Evolutionary conservation across 1,140 invertebrate species (phyloP), one percentile per base, ranked within the genome.

Genomic region (Drosophila aff.): DNA sequence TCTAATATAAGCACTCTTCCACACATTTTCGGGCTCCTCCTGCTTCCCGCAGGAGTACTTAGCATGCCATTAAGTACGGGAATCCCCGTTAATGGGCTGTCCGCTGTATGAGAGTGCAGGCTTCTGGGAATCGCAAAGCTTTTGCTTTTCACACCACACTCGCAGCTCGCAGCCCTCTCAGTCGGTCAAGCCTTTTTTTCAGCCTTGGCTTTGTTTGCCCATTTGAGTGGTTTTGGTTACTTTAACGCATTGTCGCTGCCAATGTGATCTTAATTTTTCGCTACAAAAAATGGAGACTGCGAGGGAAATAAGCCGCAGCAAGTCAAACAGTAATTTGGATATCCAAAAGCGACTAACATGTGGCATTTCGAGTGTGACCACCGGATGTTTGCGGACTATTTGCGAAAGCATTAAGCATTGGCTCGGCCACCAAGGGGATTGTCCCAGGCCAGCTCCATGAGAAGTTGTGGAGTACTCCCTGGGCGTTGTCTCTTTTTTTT

Each of bases 321-420:
- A 55, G 49, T 21, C 77, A 73, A 91, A 91, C 82, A 82, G 52
- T 73, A 67, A 77, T 91, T 84, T 81, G 76, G 79, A 55, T 77
- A 57, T 83, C 76, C 74, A 47, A 76, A 73, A 65, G 74, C 57
- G 81, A 49, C 69, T 76, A 78, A 85, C 79, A 79, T 64, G 21
- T 18, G 66, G 60, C 3, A 52, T 52, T 43, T 36, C 64, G 23
- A 68, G 63, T 41, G 36, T 65, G 36, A 36, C 63, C 40, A 60
- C 89, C 89, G 81, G 84, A 91, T 91, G 91, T 91, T 87, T 91
- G 66, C 72, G 69, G 75, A 81, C 81, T 82, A 82, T 89, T 89
- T 89, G 81, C 85, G 38, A 82, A 90, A 79, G 85, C 78, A 82
- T 90, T 90, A 86, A 68, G 49, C 15, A 3, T 50, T 50, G 26